Evolutionary conservation across 1,140 invertebrate species (phyloP).

Genomic region (Meteorus sp.): DNA sequence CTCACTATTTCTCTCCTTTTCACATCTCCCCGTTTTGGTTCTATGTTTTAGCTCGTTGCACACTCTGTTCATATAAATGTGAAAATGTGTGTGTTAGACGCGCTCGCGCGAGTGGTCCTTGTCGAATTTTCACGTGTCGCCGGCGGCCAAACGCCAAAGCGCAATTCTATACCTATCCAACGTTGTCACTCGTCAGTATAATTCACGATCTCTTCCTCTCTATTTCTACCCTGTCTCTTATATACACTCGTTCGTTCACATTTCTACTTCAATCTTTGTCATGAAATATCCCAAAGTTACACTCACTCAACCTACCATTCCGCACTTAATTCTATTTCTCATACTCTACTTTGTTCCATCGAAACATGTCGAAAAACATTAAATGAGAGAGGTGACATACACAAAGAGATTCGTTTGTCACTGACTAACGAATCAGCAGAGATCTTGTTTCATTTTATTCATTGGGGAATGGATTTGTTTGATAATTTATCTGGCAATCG

Average conservation of each 20-base stretch:
- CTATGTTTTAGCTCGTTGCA: no score
- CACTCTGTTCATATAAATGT: no score
- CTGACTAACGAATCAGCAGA: background rate
- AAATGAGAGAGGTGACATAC: background rate
- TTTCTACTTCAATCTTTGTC: no score
- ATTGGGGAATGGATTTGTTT: no score
- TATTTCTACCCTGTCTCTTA: background rate
- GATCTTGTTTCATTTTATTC: constrained; percentile 1
- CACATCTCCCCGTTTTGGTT: no score
- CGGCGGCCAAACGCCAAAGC: constrained; percentile 11
- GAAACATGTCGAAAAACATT: background rate
- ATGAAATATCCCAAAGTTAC: no score
- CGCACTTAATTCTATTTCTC: no score
- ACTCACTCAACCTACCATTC: no score
- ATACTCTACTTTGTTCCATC: no score
- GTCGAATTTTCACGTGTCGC: constrained; percentile 17
- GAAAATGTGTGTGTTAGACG: no score
- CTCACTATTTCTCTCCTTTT: no score
- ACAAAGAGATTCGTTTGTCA: background rate
- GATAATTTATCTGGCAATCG: background rate
- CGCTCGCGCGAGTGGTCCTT: background rate
- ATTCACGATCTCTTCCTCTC: background rate
- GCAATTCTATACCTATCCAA: constrained; percentile 3
- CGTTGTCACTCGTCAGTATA: constrained; percentile 3
- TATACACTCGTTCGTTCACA: background rate